Evolutionary conservation across 2,797 vertebrate genomes (phyloP), one percentile per base, ranked within the genome.

Genomic region (Alfaro cultratus): DNA sequence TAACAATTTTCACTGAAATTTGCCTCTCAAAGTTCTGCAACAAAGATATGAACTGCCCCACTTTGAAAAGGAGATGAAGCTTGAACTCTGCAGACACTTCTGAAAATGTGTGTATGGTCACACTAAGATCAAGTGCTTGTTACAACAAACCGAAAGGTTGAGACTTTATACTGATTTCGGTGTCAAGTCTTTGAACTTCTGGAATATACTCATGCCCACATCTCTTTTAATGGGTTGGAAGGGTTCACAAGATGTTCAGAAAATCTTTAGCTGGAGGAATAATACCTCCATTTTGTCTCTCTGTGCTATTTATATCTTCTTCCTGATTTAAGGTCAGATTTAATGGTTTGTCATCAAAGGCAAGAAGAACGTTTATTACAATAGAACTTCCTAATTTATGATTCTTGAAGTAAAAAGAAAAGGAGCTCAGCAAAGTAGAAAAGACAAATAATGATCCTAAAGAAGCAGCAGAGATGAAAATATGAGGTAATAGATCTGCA

Each of bases 61-160:
- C 10, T 26, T 39, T 67, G 18, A 6, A 70, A 26, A 43, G 10
- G 41, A 39, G 36, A 4, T 12, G 4, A 70, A 26, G 4, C 41
- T 43, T 70, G 12, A 8, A 29, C 51, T 60, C 29, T 29, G 29
- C 15, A 80, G 75, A 85, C 83, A 46, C 76, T 87, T 78, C 31
- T 68, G 34, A 57, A 62, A 81, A 76, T 67, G 13, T 73, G n/a
- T 78, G 18, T 75, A 43, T 41, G 57, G 46, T 74, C 31, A 67
- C 21, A 67, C 64, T 21, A 49, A 43, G 41, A 47, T 29, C 67
- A 77, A 74, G 34, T 39, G 29, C 29, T 6, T 8, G 51, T 15
- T 62, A 29, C 3, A 51, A 73, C 5, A 7, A 72, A 47, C n/a
- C 75, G 39, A 75, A 6, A 78, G 31, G 39, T 71, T 46, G 29